Evolutionary conservation across 2,113 vertebrate genomes (phyloP).

Genomic region (Apteryx owenii): DNA sequence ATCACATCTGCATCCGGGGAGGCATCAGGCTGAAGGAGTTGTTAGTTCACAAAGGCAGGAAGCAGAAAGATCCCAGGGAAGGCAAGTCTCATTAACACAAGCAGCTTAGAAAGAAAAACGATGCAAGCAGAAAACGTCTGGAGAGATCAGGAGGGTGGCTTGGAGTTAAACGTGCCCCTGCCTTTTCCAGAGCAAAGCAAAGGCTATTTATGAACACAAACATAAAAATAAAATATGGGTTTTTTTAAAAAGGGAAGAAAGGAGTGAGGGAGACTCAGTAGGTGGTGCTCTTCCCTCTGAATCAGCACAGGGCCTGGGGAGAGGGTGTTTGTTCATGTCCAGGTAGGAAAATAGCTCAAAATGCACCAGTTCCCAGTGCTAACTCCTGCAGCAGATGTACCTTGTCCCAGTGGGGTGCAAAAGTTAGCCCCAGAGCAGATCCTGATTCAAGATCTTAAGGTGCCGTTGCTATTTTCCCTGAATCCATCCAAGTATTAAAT

Average conservation of each 20-base stretch:
- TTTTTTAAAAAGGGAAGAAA: neutral
- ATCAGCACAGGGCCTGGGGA: neutral
- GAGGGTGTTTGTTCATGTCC: neutral
- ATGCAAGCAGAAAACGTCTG: neutral
- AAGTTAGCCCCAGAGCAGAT: no score
- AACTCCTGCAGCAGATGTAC: neutral
- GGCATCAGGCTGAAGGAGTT: neutral
- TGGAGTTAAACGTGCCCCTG: fast-evolving
- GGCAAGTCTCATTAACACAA: neutral
- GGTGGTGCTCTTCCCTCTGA: conserved; percentile 63
- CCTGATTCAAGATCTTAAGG: no score
- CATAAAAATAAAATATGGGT: neutral
- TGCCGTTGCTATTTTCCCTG: neutral
- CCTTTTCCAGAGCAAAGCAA: neutral
- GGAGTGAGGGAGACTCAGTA: conserved; percentile 34
- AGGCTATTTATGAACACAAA: neutral
- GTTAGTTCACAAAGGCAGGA: neutral
- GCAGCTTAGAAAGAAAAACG: neutral
- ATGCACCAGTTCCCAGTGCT: neutral
- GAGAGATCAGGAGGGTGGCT: neutral
- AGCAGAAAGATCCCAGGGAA: neutral
- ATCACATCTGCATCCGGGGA: neutral
- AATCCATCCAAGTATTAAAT: neutral
- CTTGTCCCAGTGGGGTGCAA: no score
- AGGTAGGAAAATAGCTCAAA: neutral